Base-by-base conservation (phyloP, 2,113 vertebrate species). In the Megaceryle torquata region DNA sequence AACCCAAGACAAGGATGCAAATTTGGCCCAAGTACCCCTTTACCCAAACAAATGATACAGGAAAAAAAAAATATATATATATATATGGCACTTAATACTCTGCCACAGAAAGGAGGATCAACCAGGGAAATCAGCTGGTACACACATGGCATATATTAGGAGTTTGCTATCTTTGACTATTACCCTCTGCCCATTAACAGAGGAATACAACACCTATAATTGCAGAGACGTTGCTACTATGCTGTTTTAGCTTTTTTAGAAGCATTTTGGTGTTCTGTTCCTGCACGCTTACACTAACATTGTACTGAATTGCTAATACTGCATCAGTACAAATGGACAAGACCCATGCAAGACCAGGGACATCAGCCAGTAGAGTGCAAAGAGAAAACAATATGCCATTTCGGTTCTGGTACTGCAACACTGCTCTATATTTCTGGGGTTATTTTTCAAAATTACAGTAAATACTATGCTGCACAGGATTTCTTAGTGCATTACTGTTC, bases 301-400 rank as follows among this genome's bases (percentile, higher is more conserved):
- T 18, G 15, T 31, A 51, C 22, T 31, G 65, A 81, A 53, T 17
- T 59, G 13, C 13, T 50, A 57, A 24, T 20, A 57, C 16, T 41
- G 31, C 17, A 67, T 5, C 5, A 10, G 15, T 48, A 65, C 6
- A 26, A 19, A 68, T 0, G 3, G 29, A 31, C 25, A 44, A 46
- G 46, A 22, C 9, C 20, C 46, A 2, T 5, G 21, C 16, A 44
- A n/a, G 46, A 57, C 21, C 21, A 37, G 28, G 18, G 77, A 15
- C 31, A 44, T 11, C 9, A 67, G 28, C 21, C 5, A 10, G 25
- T 0, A 29, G 2, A 41, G 15, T 7, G 64, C 16, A 70, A 69
- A 82, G 4, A 4, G 22, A 64, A 65, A 76, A 48, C 16, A 39
- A 24, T 1, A 0, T 24, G 35, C 16, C 1, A 1, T 22, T 26